A percentile compares a stretch with the other conserved stretches of the same genome.
These are phyloP conservation scores for Ophiothrix spiculata DNA, from an alignment of 35 echinoderm and acorn worm species.

Conservation along the genomic window DNA sequence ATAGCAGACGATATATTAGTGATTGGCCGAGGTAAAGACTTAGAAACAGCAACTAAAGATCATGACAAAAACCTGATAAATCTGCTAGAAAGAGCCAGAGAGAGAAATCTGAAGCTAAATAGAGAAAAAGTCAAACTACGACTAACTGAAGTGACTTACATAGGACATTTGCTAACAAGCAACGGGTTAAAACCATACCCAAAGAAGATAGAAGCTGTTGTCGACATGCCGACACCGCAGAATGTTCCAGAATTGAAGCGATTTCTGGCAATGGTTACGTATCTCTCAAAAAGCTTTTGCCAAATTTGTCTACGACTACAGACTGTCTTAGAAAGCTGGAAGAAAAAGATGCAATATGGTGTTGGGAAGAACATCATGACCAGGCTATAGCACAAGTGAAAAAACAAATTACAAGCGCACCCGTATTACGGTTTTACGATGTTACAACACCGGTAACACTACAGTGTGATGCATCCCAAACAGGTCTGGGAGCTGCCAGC, in stretches of 20 bases:
- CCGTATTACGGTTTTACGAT: constrained; percentile 31
- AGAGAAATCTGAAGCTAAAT: too few relatives aligned
- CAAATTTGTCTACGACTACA: not conserved
- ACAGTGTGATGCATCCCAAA: constrained; percentile 30
- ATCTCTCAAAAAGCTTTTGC: constrained; percentile 20
- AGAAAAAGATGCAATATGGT: constrained; percentile 23
- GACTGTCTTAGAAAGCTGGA: not conserved
- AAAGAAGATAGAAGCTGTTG: constrained; percentile 21
- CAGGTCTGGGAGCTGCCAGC: constrained; percentile 10
- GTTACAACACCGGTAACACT: not conserved
- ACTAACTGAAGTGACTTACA: not conserved
- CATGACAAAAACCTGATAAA: constrained; percentile 21
- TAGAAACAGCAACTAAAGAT: too few relatives aligned
- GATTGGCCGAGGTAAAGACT: not conserved
- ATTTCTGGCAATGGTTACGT: constrained; percentile 45
- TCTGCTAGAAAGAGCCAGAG: constrained; percentile 30
- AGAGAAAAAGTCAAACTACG: too few relatives aligned
- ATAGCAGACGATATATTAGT: constrained; percentile 20
- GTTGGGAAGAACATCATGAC: constrained; percentile 15
- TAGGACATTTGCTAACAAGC: constrained; percentile 24
- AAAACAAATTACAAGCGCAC: constrained; percentile 7
- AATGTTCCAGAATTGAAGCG: constrained; percentile 12
- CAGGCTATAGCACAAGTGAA: constrained; percentile 27
- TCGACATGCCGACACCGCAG: constrained; percentile 14
- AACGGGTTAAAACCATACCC: constrained; percentile 19